Evolutionary conservation across 2,113 vertebrate species (phyloP).

Genomic region (Himantopus leucocephalus): DNA sequence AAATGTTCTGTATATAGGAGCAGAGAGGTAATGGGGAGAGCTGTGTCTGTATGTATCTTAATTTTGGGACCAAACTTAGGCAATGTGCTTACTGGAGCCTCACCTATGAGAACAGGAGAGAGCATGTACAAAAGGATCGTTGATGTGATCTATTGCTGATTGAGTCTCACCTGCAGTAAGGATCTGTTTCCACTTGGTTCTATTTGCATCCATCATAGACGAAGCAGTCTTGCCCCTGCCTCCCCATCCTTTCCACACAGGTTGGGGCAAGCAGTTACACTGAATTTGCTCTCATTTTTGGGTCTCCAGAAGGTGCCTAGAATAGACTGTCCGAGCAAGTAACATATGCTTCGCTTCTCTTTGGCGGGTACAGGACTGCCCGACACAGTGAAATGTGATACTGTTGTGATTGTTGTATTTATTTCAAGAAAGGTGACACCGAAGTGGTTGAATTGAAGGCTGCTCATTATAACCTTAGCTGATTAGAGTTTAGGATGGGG

Average conservation of each 20-base stretch:
- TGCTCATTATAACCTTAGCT: not conserved
- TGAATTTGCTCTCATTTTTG: not conserved
- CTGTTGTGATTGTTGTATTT: not conserved
- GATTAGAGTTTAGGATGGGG: not conserved
- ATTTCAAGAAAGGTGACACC: not conserved
- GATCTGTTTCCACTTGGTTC: not conserved
- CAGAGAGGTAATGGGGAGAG: not conserved
- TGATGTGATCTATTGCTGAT: not conserved
- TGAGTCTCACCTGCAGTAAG: not conserved
- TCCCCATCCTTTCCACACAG: not conserved
- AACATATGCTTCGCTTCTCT: not conserved
- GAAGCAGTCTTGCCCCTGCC: not conserved
- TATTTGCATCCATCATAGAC: not conserved
- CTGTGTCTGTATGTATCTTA: not conserved
- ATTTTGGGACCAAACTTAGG: not conserved
- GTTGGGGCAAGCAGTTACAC: not conserved
- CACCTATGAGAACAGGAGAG: not conserved
- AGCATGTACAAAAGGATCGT: rapidly evolving
- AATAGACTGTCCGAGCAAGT: not conserved
- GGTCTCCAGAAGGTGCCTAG: not conserved
- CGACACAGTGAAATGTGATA: not conserved
- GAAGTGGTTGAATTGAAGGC: not conserved
- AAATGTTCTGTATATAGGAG: not conserved
- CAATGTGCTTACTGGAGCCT: not conserved
- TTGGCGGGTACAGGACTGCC: not conserved